Base-by-base conservation (phyloP, 2,113 vertebrate genomes). In the Hylia prasina region DNA sequence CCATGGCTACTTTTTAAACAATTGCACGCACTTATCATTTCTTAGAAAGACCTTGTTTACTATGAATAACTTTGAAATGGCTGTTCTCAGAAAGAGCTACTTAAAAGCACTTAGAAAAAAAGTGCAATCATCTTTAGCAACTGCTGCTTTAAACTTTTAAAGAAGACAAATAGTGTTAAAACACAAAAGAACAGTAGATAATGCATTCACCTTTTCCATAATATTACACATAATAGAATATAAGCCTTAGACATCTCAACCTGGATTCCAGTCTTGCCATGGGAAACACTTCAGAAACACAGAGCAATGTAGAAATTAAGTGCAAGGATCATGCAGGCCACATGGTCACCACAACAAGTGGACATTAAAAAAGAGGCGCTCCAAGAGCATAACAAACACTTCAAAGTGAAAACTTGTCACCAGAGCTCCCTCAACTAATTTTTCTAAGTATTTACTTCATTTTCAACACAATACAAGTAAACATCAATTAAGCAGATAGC, bases 1-100 rank as follows among this genome's bases (percentile, higher is more conserved):
- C 91, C 84, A 95, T 88, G 65, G 85, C 50, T 82, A 90, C 78
- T 77, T 94, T 70, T 82, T 82, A 94, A 97, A 95, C 85, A 96
- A 82, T 51, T 53, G 23, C 30, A 72, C 6, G 30, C 30, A 44
- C 42, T 63, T 76, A 84, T 72, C 16, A 1, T 70, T 96, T 94
- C 84, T 73, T 90, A 84, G 84, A 94, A 96, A 0, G 4, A 90
- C 33, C 35, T 86, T 85, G 58, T 94, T 96, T 96, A 90, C 75
- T 88, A 77, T 54, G 57, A 92, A 87, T 79, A 93, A 73, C 51
- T 91, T 95, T 11, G 4, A 95, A 91, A 82, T 7, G 9, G 45
- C 27, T 50, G 6, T 82, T 94, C 56, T 63, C 53, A 47, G 84
- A 87, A 97, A 88, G 57, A 66, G 11, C 19, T 63, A 73, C 39